Evolutionary conservation across 2,113 vertebrate species (phyloP).

Genomic region (Neotoma lepida): DNA sequence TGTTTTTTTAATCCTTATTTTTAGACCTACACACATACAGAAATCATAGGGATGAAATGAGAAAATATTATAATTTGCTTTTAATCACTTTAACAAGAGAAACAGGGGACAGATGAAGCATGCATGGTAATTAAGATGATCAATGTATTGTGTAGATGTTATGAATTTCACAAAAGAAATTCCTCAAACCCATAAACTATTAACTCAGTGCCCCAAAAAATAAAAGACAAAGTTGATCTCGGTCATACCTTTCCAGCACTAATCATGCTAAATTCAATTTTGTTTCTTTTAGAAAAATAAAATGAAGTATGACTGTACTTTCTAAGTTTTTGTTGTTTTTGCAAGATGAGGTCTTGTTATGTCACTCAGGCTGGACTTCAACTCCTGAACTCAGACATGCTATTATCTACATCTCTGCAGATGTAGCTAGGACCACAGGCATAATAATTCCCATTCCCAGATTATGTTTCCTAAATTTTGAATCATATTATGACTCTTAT

Average conservation of each 20-base stretch:
- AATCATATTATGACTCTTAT: conserved; percentile 46
- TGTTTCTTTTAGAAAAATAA: conserved; percentile 49
- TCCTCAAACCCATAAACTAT: conserved; percentile 29
- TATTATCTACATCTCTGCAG: too few species aligned
- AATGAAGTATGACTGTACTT: neutral
- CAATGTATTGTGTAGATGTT: neutral
- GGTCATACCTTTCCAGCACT: neutral
- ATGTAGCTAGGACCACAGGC: neutral
- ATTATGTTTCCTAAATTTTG: neutral
- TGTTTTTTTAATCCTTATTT: neutral
- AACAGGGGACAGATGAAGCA: neutral
- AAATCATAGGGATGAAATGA: neutral
- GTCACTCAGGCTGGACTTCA: neutral
- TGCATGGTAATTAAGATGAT: neutral
- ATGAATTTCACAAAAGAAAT: conserved; percentile 41
- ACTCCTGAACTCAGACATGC: neutral
- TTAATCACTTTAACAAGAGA: neutral
- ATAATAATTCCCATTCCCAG: neutral
- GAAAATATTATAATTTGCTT: conserved; percentile 15
- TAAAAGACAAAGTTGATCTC: neutral
- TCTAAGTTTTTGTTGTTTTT: neutral
- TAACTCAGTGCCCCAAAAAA: neutral
- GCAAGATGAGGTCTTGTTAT: neutral
- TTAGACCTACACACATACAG: neutral
- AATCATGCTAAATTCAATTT: conserved; percentile 60